Base-by-base conservation (phyloP, 1,140 invertebrate genomes). In the Eciton burchellii region DNA sequence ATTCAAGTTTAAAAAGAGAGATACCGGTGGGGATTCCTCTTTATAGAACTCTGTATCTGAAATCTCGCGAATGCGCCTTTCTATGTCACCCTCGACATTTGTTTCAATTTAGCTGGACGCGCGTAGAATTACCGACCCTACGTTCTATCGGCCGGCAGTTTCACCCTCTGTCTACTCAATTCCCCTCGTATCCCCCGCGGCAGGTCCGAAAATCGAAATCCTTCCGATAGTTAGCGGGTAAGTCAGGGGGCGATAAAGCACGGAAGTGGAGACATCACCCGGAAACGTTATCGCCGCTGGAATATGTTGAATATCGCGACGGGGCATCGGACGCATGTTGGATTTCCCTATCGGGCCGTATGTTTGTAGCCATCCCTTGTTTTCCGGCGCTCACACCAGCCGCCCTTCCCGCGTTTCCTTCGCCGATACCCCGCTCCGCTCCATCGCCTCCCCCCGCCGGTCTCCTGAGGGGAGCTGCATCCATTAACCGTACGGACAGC, bases 331-430 rank as follows among this genome's bases (percentile, higher is more conserved):
- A 92, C 89, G 89, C 89, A 83, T 90, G 88, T 77, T 88, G 90
- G 90, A 93, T 93, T 93, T 93, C 92, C 92, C 92, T 92, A 91
- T 93, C 91, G 92, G 89, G 90, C 88, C 90, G 86, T 93, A 92
- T 88, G 84, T 92, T 93, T 91, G 88, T 90, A 90, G 91, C 91
- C 92, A 92, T 88, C 85, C 88, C 88, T 86, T 79, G 88, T 70
- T 74, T 84, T 87, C 65, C 76, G 68, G 72, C 56, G 54, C 66
- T 85, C 83, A 84, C 59, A 76, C 82, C 29, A 82, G 77, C 85
- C 43, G 72, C 57, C 47, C 81, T 83, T 65, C 70, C 73, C 62
- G 59, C 66, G 66, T 81, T 82, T 82, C 82, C 83, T 82, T 85
- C 81, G 47, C 70, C 68, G 47, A 54, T 57, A 72, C 54, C 62